These are phyloP conservation scores for Cygnus atratus DNA, from an alignment of 2,113 vertebrate genomes.

Conservation along the genomic window DNA sequence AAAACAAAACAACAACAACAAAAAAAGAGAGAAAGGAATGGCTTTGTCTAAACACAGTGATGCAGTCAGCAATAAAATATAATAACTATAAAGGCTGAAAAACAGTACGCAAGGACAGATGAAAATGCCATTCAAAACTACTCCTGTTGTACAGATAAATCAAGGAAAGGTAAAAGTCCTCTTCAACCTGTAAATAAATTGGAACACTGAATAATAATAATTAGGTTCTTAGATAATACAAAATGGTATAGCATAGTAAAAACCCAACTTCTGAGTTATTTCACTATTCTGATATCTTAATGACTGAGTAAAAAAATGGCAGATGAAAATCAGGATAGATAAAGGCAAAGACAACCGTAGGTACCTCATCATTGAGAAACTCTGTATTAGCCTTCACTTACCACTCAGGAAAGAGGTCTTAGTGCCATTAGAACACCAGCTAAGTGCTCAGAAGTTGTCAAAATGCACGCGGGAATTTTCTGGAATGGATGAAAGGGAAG, in stretches of 20 bases:
- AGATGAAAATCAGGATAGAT: background rate
- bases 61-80: background rate
- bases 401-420: background rate
- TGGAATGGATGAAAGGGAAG: background rate
- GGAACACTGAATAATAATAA: background rate
- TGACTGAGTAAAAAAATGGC: background rate
- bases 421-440: background rate
- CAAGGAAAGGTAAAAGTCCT: background rate
- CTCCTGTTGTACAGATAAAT: background rate
- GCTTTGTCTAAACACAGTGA: background rate
- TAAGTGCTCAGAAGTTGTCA: background rate
- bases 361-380: background rate
- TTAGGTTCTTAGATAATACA: background rate
- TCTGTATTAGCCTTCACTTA: background rate
- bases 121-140: background rate
- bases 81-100: background rate
- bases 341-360: background rate
- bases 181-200: background rate
- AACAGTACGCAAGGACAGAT: background rate
- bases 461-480: background rate
- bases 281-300: background rate
- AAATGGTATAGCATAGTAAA: background rate
- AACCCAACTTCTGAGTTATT: background rate
- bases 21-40: background rate
- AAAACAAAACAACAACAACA: too few species aligned